These are phyloP conservation scores for Lymantria dispar DNA, from an alignment of 2,888 invertebrate genomes.

Conservation along the genomic window DNA sequence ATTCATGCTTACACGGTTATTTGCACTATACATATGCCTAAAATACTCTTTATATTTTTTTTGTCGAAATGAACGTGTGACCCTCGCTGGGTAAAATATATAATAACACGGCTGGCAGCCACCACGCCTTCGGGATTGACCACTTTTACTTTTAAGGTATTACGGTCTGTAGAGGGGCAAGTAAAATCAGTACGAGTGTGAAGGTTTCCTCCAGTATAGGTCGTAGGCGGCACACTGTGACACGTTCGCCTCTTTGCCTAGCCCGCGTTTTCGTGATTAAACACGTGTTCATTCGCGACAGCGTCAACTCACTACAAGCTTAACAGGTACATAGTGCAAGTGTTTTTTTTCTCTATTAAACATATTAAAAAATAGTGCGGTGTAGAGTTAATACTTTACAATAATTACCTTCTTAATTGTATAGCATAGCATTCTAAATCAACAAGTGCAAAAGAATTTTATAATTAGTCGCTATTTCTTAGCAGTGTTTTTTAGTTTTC, in stretches of 20 bases:
- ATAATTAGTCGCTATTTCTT: neutral
- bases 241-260: conserved; percentile 44
- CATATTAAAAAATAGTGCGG: conserved; percentile 20
- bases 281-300: conserved; percentile 30
- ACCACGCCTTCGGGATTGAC: conserved; percentile 69
- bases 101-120: conserved; percentile 45
- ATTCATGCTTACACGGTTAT: too few relatives aligned
- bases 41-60: too few relatives aligned
- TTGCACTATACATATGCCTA: too few relatives aligned
- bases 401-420: neutral
- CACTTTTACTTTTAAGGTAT: conserved; percentile 75
- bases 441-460: neutral
- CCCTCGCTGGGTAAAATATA: conserved; percentile 22
- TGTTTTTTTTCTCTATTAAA: conserved; percentile 12
- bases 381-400: conserved; percentile 8
- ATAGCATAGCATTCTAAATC: neutral
- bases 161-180: conserved; percentile 56
- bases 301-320: conserved; percentile 4
- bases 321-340: conserved; percentile 26
- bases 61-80: too few relatives aligned
- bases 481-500: neutral
- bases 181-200: conserved; percentile 45
- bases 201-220: conserved; percentile 45
- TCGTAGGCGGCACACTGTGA: conserved; percentile 45
- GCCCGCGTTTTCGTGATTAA: conserved; percentile 40